phyloP scores from a whole-genome alignment of 2,113 vertebrate species.

The Aramus guarauna region DNA sequence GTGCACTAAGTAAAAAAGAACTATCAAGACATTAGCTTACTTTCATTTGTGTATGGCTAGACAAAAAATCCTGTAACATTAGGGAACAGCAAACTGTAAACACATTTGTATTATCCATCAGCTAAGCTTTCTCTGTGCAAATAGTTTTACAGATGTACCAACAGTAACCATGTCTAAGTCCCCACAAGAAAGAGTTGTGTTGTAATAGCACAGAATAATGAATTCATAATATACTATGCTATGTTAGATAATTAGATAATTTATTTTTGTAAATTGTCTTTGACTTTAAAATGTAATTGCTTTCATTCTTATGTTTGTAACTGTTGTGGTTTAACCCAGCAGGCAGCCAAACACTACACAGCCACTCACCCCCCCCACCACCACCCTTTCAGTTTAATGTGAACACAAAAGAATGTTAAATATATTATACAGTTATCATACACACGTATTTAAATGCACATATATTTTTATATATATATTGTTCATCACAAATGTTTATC shows the following conservation, averaged over 20 bases:
- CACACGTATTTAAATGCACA: not conserved
- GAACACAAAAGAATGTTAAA: not conserved
- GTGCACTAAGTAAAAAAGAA: constrained; percentile 3
- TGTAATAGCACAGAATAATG: not conserved
- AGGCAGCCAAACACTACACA: no score
- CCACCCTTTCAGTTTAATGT: not conserved
- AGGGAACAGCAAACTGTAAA: constrained; percentile 1
- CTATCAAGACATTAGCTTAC: not conserved
- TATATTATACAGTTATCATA: not conserved
- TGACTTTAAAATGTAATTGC: not conserved
- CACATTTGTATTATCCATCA: not conserved
- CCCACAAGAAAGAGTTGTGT: not conserved
- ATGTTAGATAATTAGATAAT: not conserved
- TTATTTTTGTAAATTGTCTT: not conserved
- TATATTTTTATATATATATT: not conserved
- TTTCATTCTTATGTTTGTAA: not conserved
- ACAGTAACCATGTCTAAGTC: not conserved
- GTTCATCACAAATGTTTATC: not conserved
- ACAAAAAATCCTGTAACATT: not conserved
- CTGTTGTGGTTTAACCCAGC: no score
- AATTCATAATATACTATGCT: not conserved
- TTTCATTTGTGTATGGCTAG: not conserved
- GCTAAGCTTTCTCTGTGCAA: not conserved
- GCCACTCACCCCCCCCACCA: no score
- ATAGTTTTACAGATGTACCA: not conserved